phyloP scores from a whole-genome alignment of 1,140 invertebrate species.

The Geopemphigus sp. region DNA sequence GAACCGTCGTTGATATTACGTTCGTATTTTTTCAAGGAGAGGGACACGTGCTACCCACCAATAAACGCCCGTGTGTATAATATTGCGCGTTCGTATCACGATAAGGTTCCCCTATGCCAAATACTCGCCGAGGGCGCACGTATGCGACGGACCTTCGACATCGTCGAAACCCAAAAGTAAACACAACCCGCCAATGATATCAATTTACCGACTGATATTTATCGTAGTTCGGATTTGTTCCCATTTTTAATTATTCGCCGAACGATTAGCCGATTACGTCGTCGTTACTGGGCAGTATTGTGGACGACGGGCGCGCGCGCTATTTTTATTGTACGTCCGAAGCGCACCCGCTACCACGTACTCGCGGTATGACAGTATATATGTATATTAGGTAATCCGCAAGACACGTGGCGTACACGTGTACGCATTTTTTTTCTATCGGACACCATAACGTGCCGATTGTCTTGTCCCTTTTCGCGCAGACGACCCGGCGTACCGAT shows the following conservation, averaged over 20 bases:
- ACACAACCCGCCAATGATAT: slow-evolving; percentile 41
- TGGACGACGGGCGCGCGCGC: not conserved
- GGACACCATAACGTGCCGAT: slow-evolving; percentile 6
- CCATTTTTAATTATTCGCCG: slow-evolving; percentile 23
- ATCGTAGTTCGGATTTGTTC: slow-evolving; percentile 2
- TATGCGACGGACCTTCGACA: no score
- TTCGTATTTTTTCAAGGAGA: no score
- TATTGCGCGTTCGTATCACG: no score
- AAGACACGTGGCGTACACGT: slow-evolving; percentile 35
- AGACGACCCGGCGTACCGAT: not conserved
- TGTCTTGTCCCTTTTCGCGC: slow-evolving; percentile 35
- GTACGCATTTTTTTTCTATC: slow-evolving; percentile 3
- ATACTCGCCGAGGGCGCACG: not conserved
- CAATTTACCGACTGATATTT: slow-evolving; percentile 34
- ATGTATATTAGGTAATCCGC: not conserved
- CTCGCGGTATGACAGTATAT: no score
- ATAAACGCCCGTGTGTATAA: no score
- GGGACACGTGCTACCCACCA: no score
- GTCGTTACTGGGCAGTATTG: not conserved
- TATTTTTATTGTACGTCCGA: slow-evolving; percentile 1
- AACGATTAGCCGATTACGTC: slow-evolving; percentile 24
- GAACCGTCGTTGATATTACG: no score
- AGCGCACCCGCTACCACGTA: not conserved
- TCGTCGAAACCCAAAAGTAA: slow-evolving; percentile 13
- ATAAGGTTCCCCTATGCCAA: slow-evolving; percentile 1